Conservation (phyloP, 2,888 invertebrate genomes). For the Thera obeliscata region DNA sequence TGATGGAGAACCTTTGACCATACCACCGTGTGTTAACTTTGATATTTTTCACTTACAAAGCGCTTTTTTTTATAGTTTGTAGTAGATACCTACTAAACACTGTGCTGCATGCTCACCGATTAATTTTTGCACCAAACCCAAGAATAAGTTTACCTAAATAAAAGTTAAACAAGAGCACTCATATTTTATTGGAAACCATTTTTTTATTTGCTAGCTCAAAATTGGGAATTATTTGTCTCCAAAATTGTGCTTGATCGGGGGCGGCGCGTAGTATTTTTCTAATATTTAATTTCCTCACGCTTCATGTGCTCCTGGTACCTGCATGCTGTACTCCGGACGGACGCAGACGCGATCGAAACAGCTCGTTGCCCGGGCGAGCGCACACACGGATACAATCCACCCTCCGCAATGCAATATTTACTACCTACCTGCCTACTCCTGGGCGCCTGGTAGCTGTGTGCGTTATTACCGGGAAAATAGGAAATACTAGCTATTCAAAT, state of each 20-base stretch:
- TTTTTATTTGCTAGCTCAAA: neutral
- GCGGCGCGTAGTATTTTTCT: conserved; percentile 21
- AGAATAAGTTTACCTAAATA: neutral
- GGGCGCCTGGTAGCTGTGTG: conserved; percentile 40
- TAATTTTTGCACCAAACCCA: no score
- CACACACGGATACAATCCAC: conserved; percentile 23
- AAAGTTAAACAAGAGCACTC: neutral
- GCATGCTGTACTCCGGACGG: conserved; percentile 30
- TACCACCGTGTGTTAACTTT: neutral
- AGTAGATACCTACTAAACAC: no score
- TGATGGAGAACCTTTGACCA: conserved; percentile 11
- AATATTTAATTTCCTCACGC: conserved; percentile 36
- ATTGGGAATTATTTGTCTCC: neutral
- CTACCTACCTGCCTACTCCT: conserved; percentile 25
- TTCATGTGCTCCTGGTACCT: conserved; percentile 37
- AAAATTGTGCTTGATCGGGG: conserved; percentile 21
- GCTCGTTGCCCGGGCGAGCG: conserved; percentile 35
- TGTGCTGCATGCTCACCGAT: no score
- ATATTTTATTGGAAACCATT: neutral
- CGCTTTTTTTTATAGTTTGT: no score
- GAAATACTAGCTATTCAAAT: conserved; percentile 17
- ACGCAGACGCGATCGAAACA: conserved; percentile 54
- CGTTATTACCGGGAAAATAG: conserved; percentile 26
- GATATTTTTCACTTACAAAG: no score
- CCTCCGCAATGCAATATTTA: conserved; percentile 30